Evolutionary conservation across 1,140 invertebrate genomes (phyloP).

Genomic region (Vanessa tameamea): DNA sequence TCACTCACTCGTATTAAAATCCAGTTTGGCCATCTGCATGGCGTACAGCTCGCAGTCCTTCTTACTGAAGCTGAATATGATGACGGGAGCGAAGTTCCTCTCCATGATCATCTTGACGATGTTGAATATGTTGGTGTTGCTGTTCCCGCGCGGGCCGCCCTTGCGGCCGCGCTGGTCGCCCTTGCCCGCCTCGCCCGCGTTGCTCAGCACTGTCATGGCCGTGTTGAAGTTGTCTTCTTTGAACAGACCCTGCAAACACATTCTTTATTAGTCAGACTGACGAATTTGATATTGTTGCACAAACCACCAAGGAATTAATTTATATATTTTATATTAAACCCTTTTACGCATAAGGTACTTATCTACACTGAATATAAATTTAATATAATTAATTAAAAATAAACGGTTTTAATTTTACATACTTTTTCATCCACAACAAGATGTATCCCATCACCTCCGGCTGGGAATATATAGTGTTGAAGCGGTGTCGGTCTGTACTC

Average conservation of each 20-base stretch:
- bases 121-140: constrained; percentile 95
- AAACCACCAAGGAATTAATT: no score
- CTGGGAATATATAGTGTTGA: constrained; percentile 98
- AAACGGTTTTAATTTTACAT: constrained; percentile 19
- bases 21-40: constrained; percentile 96
- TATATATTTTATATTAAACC: no score
- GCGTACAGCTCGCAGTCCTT: constrained; percentile 99
- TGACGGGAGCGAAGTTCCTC: constrained; percentile 97
- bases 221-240: constrained; percentile 98
- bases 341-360: no score
- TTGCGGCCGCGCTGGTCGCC: constrained; percentile 88
- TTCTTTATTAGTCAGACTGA: no score
- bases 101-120: constrained; percentile 99
- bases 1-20: constrained; percentile 93
- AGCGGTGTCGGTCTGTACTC: constrained; percentile 98
- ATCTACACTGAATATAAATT: no score
- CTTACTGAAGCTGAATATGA: constrained; percentile 99
- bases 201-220: constrained; percentile 94
- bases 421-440: constrained; percentile 96
- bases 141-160: constrained; percentile 85
- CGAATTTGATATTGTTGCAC: no score
- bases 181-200: constrained; percentile 87
- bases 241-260: constrained; percentile 87
- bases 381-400: no score
- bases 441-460: constrained; percentile 96